Evolutionary conservation across 2,113 vertebrate species (phyloP).

Genomic region (Erinaceus europaeus): DNA sequence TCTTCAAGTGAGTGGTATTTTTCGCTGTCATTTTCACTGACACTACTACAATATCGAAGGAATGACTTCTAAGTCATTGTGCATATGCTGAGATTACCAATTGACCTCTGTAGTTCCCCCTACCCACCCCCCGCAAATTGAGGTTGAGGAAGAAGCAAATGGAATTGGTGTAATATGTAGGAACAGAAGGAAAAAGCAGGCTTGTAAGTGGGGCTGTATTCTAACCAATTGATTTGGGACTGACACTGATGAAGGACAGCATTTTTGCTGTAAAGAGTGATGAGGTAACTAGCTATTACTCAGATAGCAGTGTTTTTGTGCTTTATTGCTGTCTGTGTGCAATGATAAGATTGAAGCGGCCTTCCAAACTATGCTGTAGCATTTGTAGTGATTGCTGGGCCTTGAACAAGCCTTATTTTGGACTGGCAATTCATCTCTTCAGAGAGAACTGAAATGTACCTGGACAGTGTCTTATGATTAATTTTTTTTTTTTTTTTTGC

Average conservation of each 20-base stretch:
- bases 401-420: conserved; percentile 69
- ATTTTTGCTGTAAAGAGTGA: conserved; percentile 69
- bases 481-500: too few species aligned
- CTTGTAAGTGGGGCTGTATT: conserved; percentile 62
- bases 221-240: conserved; percentile 74
- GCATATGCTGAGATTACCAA: conserved; percentile 59
- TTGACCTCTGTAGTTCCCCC: conserved; percentile 68
- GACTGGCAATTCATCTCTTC: conserved; percentile 75
- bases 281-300: conserved; percentile 66
- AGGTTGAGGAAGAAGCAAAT: conserved; percentile 41
- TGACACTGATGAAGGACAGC: conserved; percentile 74
- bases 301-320: conserved; percentile 69
- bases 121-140: conserved; percentile 69
- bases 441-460: conserved; percentile 60
- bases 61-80: conserved; percentile 73
- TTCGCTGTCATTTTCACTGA: conserved; percentile 72
- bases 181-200: conserved; percentile 61
- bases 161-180: conserved; percentile 50
- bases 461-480: conserved; percentile 34
- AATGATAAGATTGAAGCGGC: conserved; percentile 72
- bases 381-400: conserved; percentile 75
- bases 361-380: conserved; percentile 59
- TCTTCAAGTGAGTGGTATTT: conserved; percentile 67
- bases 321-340: conserved; percentile 68
- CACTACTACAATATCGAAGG: conserved; percentile 61